A percentile compares a stretch with the other conserved stretches of the same genome.
These are phyloP conservation scores for Cheilosia grossa DNA, from an alignment of 2,888 invertebrate species.

Conservation along the genomic window DNA sequence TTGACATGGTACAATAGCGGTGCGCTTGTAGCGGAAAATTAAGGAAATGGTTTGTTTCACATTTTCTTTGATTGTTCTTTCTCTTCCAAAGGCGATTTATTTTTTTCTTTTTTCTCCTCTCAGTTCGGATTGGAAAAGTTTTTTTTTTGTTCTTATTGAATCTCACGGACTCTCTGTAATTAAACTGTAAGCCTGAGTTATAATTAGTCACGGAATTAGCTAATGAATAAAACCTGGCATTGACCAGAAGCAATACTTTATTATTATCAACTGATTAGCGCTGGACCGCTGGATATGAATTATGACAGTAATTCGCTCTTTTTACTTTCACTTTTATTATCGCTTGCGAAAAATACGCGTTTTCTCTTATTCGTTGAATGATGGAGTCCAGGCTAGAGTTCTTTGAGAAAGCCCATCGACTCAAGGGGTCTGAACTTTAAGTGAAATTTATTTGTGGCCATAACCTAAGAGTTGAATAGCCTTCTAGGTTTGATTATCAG, in stretches of 20 bases:
- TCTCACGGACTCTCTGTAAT: neutral
- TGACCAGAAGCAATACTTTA: neutral
- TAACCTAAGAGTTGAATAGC: too few species aligned
- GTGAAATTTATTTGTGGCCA: too few species aligned
- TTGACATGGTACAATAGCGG: conserved; percentile 42
- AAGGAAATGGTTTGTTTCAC: conserved; percentile 28
- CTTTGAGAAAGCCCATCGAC: too few species aligned
- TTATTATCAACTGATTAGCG: neutral
- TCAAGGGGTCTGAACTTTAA: too few species aligned
- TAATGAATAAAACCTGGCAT: neutral
- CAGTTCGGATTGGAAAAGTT: neutral
- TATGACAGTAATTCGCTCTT: too few species aligned
- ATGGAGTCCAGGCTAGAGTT: too few species aligned
- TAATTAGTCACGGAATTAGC: neutral
- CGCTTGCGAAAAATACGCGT: too few species aligned
- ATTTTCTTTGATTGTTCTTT: neutral
- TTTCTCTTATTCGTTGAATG: too few species aligned
- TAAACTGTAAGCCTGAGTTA: neutral
- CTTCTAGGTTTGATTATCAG: too few species aligned
- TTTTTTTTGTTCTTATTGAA: neutral
- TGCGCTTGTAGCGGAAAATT: conserved; percentile 40
- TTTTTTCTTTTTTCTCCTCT: neutral
- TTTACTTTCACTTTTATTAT: too few species aligned
- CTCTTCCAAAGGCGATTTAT: neutral
- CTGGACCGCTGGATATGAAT: too few species aligned